phyloP scores from a whole-genome alignment of 2,888 invertebrate species.

The Cheilosia variabilis region DNA sequence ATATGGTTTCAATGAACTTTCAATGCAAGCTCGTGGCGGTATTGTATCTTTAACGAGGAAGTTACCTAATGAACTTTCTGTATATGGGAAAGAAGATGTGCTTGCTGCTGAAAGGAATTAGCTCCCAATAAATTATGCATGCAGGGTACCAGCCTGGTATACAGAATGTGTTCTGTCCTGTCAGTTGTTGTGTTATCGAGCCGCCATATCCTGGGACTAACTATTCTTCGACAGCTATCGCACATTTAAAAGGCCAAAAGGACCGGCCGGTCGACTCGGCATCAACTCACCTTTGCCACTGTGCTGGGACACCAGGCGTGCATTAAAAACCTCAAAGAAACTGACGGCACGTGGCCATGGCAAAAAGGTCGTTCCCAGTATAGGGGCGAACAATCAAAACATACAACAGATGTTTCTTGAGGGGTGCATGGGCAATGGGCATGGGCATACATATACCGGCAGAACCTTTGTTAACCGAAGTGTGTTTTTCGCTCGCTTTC shows the following conservation, averaged over 20 bases:
- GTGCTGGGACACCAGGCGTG: neutral
- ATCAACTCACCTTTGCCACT: slow-evolving; percentile 8
- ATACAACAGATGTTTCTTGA: slow-evolving; percentile 49
- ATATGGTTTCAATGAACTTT: too few species aligned
- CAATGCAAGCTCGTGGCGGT: too few species aligned
- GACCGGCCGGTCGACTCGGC: neutral
- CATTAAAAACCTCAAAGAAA: slow-evolving; percentile 11
- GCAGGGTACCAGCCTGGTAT: too few species aligned
- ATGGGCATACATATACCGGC: neutral
- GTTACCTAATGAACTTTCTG: too few species aligned
- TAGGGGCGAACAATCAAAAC: slow-evolving; percentile 48
- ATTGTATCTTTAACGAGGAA: too few species aligned
- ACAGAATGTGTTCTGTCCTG: neutral
- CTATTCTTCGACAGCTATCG: slow-evolving; percentile 1
- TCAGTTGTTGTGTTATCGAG: neutral
- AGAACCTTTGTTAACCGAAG: slow-evolving; percentile 11
- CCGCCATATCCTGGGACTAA: neutral
- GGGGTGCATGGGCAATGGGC: neutral
- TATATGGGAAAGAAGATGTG: too few species aligned
- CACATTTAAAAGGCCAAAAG: slow-evolving; percentile 28
- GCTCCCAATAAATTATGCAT: too few species aligned
- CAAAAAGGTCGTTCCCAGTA: slow-evolving; percentile 16
- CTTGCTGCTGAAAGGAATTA: too few species aligned
- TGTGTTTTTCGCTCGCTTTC: too few species aligned
- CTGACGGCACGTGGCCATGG: slow-evolving; percentile 6